Percentiles rank a stretch among this genome's conserved stretches.
phyloP scores from a whole-genome alignment of 2,888 invertebrate genomes.

The Zaprionus obscuricornis region DNA sequence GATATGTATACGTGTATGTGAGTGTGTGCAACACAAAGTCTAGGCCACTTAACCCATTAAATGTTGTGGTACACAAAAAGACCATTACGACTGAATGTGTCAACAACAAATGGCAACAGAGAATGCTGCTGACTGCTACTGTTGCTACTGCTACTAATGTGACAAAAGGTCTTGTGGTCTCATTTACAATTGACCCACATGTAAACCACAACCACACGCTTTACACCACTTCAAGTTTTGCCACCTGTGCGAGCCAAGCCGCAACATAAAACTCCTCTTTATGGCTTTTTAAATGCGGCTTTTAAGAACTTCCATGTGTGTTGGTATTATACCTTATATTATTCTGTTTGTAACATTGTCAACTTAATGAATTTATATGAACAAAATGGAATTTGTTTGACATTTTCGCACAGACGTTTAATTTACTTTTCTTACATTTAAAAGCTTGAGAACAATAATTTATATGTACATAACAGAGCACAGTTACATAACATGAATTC shows the following conservation, averaged over 20 bases:
- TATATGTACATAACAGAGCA: too few species aligned
- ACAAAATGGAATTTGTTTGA: not conserved
- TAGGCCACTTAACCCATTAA: constrained; percentile 63
- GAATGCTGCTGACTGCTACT: too few species aligned
- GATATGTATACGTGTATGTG: too few species aligned
- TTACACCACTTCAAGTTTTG: constrained; percentile 1
- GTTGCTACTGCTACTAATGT: constrained; percentile 59
- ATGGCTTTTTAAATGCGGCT: constrained; percentile 70
- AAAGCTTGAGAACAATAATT: too few species aligned
- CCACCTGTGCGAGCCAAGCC: constrained; percentile 18
- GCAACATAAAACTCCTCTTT: constrained; percentile 57
- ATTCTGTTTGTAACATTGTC: constrained; percentile 28
- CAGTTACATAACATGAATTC: too few species aligned
- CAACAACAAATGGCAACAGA: constrained; percentile 29
- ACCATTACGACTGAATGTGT: constrained; percentile 40
- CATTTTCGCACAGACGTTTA: too few species aligned
- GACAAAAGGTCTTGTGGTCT: constrained; percentile 63
- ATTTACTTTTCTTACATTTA: too few species aligned
- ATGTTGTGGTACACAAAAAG: constrained; percentile 44
- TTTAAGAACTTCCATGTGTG: constrained; percentile 37
- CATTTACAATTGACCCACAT: constrained; percentile 73
- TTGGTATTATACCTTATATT: constrained; percentile 10
- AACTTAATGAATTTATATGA: constrained; percentile 12
- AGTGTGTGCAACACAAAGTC: constrained; percentile 35
- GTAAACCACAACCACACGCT: constrained; percentile 8